Conservation (phyloP, 2,888 invertebrate species). For the Timema cristinae region DNA sequence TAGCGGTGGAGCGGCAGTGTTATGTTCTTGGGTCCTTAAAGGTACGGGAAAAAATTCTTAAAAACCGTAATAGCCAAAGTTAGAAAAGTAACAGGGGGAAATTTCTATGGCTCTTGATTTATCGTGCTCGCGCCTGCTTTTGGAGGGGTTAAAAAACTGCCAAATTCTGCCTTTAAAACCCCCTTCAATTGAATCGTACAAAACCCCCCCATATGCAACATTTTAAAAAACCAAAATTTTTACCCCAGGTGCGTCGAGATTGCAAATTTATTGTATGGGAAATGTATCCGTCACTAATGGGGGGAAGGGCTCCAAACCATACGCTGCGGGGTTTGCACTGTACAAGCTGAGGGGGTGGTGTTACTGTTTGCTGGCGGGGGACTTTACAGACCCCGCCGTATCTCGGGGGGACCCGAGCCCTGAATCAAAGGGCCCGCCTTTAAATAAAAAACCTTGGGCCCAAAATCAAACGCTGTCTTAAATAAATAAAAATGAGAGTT, state of each 20-base stretch:
- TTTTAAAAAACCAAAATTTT: slow-evolving; percentile 14
- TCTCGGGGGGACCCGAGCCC: slow-evolving; percentile 27
- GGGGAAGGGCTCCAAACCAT: slow-evolving; percentile 30
- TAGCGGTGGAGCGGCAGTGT: slow-evolving; percentile 16
- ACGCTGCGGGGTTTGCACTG: not conserved
- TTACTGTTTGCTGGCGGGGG: slow-evolving; percentile 33
- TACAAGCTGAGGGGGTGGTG: slow-evolving; percentile 28
- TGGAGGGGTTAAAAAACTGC: slow-evolving; percentile 36
- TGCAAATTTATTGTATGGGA: slow-evolving; percentile 35
- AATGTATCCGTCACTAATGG: slow-evolving; percentile 32
- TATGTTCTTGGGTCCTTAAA: slow-evolving; percentile 38
- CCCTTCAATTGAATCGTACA: slow-evolving; percentile 25
- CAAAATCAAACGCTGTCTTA: not conserved
- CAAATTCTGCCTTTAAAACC: slow-evolving; percentile 33
- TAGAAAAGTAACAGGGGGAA: slow-evolving; percentile 22
- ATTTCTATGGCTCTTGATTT: slow-evolving; percentile 37
- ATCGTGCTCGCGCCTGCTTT: slow-evolving; percentile 38
- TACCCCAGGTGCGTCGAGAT: slow-evolving; percentile 23
- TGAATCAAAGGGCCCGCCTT: slow-evolving; percentile 32
- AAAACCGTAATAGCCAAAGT: slow-evolving; percentile 33
- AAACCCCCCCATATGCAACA: slow-evolving; percentile 24
- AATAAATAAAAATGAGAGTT: not conserved
- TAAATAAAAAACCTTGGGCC: slow-evolving; percentile 31
- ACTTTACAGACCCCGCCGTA: slow-evolving; percentile 33
- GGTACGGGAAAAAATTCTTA: slow-evolving; percentile 35